A percentile compares a stretch with the other conserved stretches of the same genome.
These are phyloP conservation scores for Syngnathus floridae DNA, from an alignment of 2,113 vertebrate genomes.

Conservation along the genomic window DNA sequence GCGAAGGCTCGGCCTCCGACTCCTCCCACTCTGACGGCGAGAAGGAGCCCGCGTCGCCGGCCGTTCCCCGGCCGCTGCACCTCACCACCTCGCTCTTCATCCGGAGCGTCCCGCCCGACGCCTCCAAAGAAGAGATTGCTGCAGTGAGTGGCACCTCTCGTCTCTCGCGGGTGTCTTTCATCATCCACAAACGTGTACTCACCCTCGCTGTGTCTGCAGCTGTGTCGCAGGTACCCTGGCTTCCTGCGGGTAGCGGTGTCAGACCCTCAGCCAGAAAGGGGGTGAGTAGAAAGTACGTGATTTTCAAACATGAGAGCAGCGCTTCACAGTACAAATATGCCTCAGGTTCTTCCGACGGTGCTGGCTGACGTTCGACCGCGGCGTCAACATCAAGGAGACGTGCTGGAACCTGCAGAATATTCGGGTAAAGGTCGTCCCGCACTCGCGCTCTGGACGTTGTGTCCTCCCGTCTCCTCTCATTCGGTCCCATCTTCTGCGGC, in stretches of 20 bases:
- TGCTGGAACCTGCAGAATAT: slow-evolving; percentile 91
- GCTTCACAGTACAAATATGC: not conserved
- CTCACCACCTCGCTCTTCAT: slow-evolving; percentile 87
- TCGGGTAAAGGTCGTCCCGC: slow-evolving; percentile 59
- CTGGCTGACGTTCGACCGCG: slow-evolving; percentile 87
- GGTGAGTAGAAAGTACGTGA: slow-evolving; percentile 57
- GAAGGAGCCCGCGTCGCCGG: slow-evolving; percentile 44
- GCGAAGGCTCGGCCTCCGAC: slow-evolving; percentile 67
- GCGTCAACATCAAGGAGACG: slow-evolving; percentile 88
- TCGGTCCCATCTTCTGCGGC: not conserved
- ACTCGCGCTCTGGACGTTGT: not conserved
- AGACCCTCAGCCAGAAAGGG: slow-evolving; percentile 81
- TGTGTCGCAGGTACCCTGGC: slow-evolving; percentile 81
- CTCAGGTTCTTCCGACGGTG: slow-evolving; percentile 83
- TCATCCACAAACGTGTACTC: not conserved
- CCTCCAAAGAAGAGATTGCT: slow-evolving; percentile 83
- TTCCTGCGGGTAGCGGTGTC: slow-evolving; percentile 89
- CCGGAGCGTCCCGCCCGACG: slow-evolving; percentile 82
- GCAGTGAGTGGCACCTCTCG: slow-evolving; percentile 64
- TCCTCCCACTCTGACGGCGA: slow-evolving; percentile 66
- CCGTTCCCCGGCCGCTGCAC: slow-evolving; percentile 80
- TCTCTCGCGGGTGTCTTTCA: not conserved
- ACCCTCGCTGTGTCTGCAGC: slow-evolving; percentile 50
- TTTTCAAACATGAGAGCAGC: not conserved
- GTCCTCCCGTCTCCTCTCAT: not conserved